phyloP scores from a whole-genome alignment of 2,113 vertebrate genomes.

The Lepus americanus region DNA sequence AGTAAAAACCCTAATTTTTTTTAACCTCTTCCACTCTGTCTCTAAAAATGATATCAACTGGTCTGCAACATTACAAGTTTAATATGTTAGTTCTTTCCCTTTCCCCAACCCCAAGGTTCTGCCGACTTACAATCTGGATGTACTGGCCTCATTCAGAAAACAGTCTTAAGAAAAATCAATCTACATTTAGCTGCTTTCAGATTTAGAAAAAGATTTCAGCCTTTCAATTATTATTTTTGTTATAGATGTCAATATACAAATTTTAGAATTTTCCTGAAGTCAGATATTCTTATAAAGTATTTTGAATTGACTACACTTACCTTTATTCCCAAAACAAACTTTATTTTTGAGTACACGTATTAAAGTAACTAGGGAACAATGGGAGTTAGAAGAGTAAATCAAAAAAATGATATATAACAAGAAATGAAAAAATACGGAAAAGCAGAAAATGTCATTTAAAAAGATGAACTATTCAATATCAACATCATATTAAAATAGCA shows the following conservation, averaged over 20 bases:
- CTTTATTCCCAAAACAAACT: constrained; percentile 65
- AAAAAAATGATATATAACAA: constrained; percentile 19
- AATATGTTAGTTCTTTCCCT: constrained; percentile 12
- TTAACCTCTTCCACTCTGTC: neutral
- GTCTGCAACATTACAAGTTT: neutral
- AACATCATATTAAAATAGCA: neutral
- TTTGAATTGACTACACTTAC: constrained; percentile 69
- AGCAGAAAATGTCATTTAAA: constrained; percentile 39
- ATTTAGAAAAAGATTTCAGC: neutral
- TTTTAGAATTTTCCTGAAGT: constrained; percentile 54
- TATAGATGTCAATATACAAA: constrained; percentile 26
- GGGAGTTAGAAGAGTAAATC: constrained; percentile 45
- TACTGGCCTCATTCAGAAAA: constrained; percentile 19
- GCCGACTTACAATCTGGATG: neutral
- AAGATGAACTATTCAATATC: constrained; percentile 1
- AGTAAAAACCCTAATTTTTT: neutral
- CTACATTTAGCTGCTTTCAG: constrained; percentile 9
- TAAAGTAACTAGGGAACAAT: constrained; percentile 47
- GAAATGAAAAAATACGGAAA: constrained; percentile 6
- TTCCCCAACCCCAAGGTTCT: neutral
- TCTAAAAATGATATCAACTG: constrained; percentile 32
- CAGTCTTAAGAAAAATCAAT: constrained; percentile 3
- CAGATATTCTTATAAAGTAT: constrained; percentile 59
- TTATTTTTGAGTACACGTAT: constrained; percentile 43
- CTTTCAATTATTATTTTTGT: constrained; percentile 46